Evolutionary conservation across 1,140 invertebrate species (phyloP).

Genomic region (Nasonia longicornis): DNA sequence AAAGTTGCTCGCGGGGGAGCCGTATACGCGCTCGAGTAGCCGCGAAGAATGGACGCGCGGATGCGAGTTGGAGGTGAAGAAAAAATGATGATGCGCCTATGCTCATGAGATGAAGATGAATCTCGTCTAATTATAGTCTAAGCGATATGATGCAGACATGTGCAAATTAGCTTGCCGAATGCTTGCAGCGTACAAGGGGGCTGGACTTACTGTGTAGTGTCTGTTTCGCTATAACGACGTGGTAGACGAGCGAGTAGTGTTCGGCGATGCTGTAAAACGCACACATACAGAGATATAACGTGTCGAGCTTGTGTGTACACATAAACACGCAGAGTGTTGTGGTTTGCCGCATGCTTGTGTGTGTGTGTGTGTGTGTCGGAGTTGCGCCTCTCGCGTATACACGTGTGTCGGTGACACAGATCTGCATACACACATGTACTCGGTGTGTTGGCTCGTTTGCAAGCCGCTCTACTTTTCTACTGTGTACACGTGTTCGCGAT

Average conservation of each 20-base stretch:
- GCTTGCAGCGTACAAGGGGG: constrained; percentile 14
- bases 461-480: constrained; percentile 5
- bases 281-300: constrained; percentile 48
- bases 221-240: constrained; percentile 59
- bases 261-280: constrained; percentile 57
- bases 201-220: constrained; percentile 56
- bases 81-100: no score
- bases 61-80: no score
- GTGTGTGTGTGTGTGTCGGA: not conserved
- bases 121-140: not conserved
- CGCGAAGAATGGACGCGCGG: no score
- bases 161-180: constrained; percentile 7
- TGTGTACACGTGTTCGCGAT: not conserved
- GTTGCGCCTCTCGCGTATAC: not conserved
- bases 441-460: not conserved
- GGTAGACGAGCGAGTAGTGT: constrained; percentile 56
- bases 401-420: no score
- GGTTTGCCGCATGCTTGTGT: not conserved
- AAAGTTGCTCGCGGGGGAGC: not conserved
- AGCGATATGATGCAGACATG: not conserved
- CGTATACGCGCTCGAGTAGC: no score
- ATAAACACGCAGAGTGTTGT: not conserved
- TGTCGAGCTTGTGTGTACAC: constrained; percentile 9
- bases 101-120: no score
- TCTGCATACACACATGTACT: not conserved